phyloP scores from a whole-genome alignment of 2,797 vertebrate genomes.

The Rhabdophis nuchalis region DNA sequence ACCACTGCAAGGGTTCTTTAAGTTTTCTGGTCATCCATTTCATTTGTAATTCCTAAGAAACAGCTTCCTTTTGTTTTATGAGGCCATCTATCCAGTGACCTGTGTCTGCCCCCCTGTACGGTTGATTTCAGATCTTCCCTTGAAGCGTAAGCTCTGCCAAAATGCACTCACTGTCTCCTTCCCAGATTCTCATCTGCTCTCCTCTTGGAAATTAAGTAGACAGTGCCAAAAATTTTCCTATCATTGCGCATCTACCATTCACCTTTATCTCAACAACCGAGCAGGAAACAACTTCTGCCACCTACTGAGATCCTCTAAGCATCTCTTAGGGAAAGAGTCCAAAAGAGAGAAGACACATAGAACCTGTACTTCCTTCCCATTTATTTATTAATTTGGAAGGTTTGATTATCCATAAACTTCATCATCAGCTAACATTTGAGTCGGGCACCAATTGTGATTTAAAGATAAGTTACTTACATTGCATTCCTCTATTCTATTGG shows the following conservation, averaged over 20 bases:
- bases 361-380: neutral
- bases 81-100: conserved; percentile 1
- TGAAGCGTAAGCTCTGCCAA: conserved; percentile 16
- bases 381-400: neutral
- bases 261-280: conserved; percentile 19
- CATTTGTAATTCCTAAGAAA: conserved; percentile 18
- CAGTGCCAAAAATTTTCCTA: conserved; percentile 16
- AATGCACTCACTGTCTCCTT: conserved; percentile 5
- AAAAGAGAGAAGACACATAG: neutral
- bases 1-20: neutral
- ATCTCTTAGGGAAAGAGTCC: neutral
- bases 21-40: conserved; percentile 16
- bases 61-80: neutral
- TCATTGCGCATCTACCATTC: neutral
- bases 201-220: conserved; percentile 33
- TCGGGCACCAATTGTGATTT: neutral
- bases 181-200: conserved; percentile 28
- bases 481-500: neutral
- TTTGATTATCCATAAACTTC: neutral
- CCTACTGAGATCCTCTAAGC: neutral
- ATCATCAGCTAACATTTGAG: neutral
- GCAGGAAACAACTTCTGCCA: conserved; percentile 9
- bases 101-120: neutral
- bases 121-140: conserved; percentile 32
- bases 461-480: neutral